A percentile compares a stretch with the other conserved stretches of the same genome.
phyloP scores from a whole-genome alignment of 2,888 invertebrate genomes.

The Phania funesta region DNA sequence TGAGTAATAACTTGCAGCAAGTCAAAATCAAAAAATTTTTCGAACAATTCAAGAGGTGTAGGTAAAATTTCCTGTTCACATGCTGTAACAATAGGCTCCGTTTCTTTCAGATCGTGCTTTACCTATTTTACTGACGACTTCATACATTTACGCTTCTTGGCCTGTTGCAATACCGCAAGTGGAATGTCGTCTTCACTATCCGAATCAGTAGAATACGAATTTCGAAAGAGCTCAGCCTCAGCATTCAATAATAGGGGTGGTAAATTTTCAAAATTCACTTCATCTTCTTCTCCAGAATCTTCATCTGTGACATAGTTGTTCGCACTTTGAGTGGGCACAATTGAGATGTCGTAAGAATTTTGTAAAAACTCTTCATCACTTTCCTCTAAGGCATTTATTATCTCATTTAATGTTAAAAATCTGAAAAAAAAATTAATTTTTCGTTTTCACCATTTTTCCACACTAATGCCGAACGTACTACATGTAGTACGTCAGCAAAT shows the following conservation, averaged over 20 bases:
- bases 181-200: constrained; percentile 31
- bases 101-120: not conserved
- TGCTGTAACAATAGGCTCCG: constrained; percentile 15
- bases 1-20: constrained; percentile 11
- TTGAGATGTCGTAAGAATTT: constrained; percentile 18
- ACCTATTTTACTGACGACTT: not conserved
- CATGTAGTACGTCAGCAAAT: no score
- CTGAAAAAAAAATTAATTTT: no score
- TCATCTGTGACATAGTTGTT: not conserved
- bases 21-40: constrained; percentile 10
- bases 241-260: constrained; percentile 14
- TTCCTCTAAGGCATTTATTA: not conserved
- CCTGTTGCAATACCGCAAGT: constrained; percentile 27
- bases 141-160: not conserved
- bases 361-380: not conserved
- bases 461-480: no score
- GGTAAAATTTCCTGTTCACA: constrained; percentile 12
- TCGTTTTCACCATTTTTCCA: no score
- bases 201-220: constrained; percentile 26
- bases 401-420: not conserved
- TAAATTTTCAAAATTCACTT: constrained; percentile 24
- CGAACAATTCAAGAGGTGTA: constrained; percentile 14
- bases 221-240: not conserved
- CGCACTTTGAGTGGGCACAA: constrained; percentile 10
- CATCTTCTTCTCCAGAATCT: constrained; percentile 6